Conservation (phyloP, 2,888 invertebrate species). For the Tridacna gigas region DNA sequence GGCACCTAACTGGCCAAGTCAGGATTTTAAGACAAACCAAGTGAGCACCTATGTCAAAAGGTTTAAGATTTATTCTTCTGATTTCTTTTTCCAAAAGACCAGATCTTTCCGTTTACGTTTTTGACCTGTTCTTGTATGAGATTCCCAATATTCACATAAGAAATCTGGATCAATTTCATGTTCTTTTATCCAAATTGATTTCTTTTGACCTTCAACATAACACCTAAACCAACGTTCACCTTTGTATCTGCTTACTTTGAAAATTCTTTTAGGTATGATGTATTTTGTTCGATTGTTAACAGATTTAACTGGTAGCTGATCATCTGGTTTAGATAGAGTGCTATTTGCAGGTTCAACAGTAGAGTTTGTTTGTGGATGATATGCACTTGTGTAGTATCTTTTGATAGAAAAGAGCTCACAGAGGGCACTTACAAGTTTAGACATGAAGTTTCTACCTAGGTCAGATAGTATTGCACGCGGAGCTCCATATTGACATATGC, state of each 20-base stretch:
- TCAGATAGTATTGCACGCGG: conserved; percentile 33
- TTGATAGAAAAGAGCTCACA: conserved; percentile 45
- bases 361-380: conserved; percentile 58
- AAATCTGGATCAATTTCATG: conserved; percentile 17
- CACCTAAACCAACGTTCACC: conserved; percentile 23
- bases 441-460: conserved; percentile 60
- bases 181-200: conserved; percentile 13
- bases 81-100: conserved; percentile 6
- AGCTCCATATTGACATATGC: conserved; percentile 43
- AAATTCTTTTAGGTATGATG: neutral
- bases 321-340: conserved; percentile 38
- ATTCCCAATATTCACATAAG: conserved; percentile 5
- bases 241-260: conserved; percentile 10
- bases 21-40: conserved; percentile 11
- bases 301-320: conserved; percentile 5
- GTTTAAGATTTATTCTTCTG: conserved; percentile 6
- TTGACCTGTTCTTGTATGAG: conserved; percentile 12
- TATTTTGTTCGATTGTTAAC: conserved; percentile 13
- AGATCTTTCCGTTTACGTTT: conserved; percentile 1
- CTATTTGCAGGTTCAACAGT: conserved; percentile 43
- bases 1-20: conserved; percentile 35
- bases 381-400: conserved; percentile 48
- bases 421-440: conserved; percentile 50
- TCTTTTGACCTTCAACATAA: conserved; percentile 6
- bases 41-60: neutral